Conservation (phyloP, 2,888 invertebrate genomes). For the Mimumesa dahlbomi region DNA sequence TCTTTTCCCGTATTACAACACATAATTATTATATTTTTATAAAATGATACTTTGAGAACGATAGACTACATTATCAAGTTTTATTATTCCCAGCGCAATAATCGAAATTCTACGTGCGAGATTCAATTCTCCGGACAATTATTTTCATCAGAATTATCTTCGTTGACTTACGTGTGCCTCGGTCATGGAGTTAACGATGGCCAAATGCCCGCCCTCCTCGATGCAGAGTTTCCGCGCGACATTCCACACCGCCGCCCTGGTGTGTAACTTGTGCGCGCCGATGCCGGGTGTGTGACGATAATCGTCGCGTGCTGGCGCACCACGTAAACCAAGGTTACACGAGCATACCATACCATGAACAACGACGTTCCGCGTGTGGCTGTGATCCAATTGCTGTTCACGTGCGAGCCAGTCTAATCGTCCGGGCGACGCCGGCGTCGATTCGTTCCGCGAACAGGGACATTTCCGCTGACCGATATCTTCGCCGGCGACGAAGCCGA, state of each 20-base stretch:
- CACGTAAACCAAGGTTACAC: slow-evolving; percentile 65
- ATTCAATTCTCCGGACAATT: too few species aligned
- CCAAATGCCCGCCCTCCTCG: slow-evolving; percentile 74
- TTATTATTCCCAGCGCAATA: too few species aligned
- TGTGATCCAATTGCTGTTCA: slow-evolving; percentile 22
- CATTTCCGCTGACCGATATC: neutral
- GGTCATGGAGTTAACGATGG: slow-evolving; percentile 63
- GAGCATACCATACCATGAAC: slow-evolving; percentile 70
- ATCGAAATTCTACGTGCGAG: too few species aligned
- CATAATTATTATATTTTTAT: too few species aligned
- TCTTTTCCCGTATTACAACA: too few species aligned
- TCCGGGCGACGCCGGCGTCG: slow-evolving; percentile 5
- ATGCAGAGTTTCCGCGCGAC: slow-evolving; percentile 72
- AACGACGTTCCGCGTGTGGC: slow-evolving; percentile 40
- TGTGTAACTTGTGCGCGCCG: slow-evolving; percentile 74
- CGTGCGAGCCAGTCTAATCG: slow-evolving; percentile 11
- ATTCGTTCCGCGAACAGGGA: slow-evolving; percentile 8
- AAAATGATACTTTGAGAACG: too few species aligned
- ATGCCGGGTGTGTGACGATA: slow-evolving; percentile 69
- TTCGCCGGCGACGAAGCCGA: too few species aligned
- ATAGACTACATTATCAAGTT: too few species aligned
- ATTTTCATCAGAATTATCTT: too few species aligned
- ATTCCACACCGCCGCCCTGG: slow-evolving; percentile 69
- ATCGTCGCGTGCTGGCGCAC: slow-evolving; percentile 65
- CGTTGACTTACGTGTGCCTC: slow-evolving; percentile 58